A percentile compares a stretch with the other conserved stretches of the same genome.
These are phyloP conservation scores for Formica aserva DNA, from an alignment of 2,888 invertebrate genomes.

Conservation along the genomic window DNA sequence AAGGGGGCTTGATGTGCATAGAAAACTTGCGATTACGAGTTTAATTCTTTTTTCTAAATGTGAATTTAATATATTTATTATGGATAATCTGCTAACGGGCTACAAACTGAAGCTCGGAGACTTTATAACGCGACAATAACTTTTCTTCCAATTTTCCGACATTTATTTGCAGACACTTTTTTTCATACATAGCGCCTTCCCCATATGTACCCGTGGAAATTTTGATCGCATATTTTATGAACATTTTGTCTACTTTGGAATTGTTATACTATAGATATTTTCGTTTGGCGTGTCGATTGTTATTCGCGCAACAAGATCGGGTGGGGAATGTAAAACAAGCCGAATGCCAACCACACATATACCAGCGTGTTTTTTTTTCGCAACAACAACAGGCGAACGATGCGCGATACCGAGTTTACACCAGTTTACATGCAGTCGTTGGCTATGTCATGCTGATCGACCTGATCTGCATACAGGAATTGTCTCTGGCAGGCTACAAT, in stretches of 20 bases:
- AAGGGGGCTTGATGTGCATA: conserved; percentile 12
- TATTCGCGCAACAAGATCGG: conserved; percentile 57
- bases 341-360: conserved; percentile 3
- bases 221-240: conserved; percentile 40
- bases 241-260: conserved; percentile 11
- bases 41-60: conserved; percentile 65
- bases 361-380: neutral
- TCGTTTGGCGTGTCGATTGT: conserved; percentile 51
- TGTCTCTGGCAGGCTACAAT: conserved; percentile 63
- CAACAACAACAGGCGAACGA: conserved; percentile 44
- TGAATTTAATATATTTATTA: conserved; percentile 54
- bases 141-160: conserved; percentile 18
- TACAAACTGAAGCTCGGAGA: conserved; percentile 15
- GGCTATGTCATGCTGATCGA: conserved; percentile 54
- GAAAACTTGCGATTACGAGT: conserved; percentile 57
- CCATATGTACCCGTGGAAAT: neutral
- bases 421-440: conserved; percentile 38
- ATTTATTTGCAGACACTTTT: neutral
- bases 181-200: neutral
- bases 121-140: conserved; percentile 32
- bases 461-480: conserved; percentile 60
- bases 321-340: conserved; percentile 58
- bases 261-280: conserved; percentile 43
- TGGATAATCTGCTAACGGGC: conserved; percentile 64
- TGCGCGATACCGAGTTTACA: conserved; percentile 44